Base-by-base conservation (phyloP, 2,113 vertebrate species). In the Phrynosoma platyrhinos region DNA sequence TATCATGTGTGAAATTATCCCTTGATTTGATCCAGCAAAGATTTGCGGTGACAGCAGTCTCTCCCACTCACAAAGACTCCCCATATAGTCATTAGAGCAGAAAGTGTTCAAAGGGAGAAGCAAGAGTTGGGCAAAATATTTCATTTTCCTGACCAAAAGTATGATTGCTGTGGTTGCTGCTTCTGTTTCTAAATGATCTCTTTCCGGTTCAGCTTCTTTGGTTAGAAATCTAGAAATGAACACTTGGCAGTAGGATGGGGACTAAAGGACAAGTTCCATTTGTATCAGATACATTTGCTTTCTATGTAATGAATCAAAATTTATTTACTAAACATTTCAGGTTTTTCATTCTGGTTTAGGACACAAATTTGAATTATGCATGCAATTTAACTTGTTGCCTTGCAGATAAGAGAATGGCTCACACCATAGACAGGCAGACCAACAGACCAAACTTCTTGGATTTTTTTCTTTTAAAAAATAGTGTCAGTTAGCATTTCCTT, bases 211-310 rank as follows among this genome's bases (percentile, higher is more conserved):
- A 53, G 21, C 62, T 83, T 74, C 53, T 74, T 78, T 88, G 74
- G 81, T 52, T 78, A 42, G 77, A 83, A 83, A 88, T 76, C 20
- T 25, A 55, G 81, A 88, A 83, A 88, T 83, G 42, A 83, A 69
- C 64, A 27, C 75, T 78, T 52, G 47, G 69, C 79, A 87, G n/a
- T 12, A 82, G 42, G 40, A 47, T 77, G 75, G 40, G 13, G 36
- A 77, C 72, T 88, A 77, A 78, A 83, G 42, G 62, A 77, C 55
- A 66, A 77, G 42, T 55, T 66, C 87, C 72, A 69, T 69, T 78
- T 88, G 23, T 30, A 83, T 78, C 32, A 30, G 16, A 14, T 52
- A 83, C 13, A 42, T n/a, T 83, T 77, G 10, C 42, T 83, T 83
- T 83, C 62, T n/a, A 27, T 42, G 53, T 78, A 88, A 82, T 62